Base-by-base conservation (phyloP, 2,888 invertebrate species). In the Plemyria rubiginata region DNA sequence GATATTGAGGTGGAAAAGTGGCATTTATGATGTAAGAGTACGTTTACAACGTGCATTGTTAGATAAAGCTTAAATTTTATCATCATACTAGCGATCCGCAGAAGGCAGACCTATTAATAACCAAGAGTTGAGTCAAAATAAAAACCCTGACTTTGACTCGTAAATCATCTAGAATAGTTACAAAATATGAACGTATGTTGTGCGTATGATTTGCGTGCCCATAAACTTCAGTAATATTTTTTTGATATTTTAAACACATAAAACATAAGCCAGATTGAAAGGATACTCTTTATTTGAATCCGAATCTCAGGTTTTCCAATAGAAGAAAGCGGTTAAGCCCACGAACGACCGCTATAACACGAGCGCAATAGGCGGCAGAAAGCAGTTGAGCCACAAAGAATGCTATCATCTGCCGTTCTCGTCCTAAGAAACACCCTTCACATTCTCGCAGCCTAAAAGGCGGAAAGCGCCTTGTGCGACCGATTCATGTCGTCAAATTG, bases 401-500 rank as follows among this genome's bases (percentile, higher is more conserved):
- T 32, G 29, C 51, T 11, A 28, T 40, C 13, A 12, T 8, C 15
- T n/a, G 11, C 45, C 53, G 9, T 45, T 13, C 32, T 36, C 48
- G 48, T 11, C 11, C 36, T 32, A 32, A 32, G 32, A 38, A 45
- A 50, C 50, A 38, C 50, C 54, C 54, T 41, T 38, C 54, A 49
- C 60, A 60, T 54, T 54, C 45, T 52, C 11, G 15, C 11, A 40
- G 58, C 50, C 38, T 56, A 65, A 63, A 61, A 48, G 57, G 63
- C 63, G 61, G 61, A 57, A 65, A 65, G 40, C 54, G 54, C 40
- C 46, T 56, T 15, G 36, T 41, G 49, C 46, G 54, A 54, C 52
- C 67, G 38, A 60, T 60, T 65, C 45, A 28, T 45, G 61, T 54
- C 65, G 46, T 60, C 52, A 66, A 61, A 63, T 60, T 65, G 56